Evolutionary conservation across 2,797 vertebrate genomes (phyloP).

Genomic region (Chelon labrosus): DNA sequence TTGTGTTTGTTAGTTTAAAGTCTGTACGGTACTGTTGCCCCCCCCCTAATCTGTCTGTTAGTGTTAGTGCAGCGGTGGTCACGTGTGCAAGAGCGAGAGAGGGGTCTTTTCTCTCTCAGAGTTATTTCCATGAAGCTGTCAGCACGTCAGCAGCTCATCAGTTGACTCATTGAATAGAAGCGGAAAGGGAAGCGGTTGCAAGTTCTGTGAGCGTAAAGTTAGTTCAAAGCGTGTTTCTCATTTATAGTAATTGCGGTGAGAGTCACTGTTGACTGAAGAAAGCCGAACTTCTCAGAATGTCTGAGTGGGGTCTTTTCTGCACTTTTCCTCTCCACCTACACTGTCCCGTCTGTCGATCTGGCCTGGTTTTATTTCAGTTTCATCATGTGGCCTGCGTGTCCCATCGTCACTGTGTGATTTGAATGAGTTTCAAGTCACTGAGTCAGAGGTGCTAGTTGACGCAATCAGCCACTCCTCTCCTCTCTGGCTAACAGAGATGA

Average conservation of each 20-base stretch:
- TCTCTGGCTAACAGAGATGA: constrained; percentile 51
- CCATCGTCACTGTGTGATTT: not conserved
- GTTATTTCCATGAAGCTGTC: constrained; percentile 46
- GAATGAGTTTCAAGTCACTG: constrained; percentile 25
- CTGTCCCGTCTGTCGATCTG: not conserved
- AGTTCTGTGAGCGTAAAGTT: constrained; percentile 51
- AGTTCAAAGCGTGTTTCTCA: constrained; percentile 46
- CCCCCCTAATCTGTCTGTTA: not conserved
- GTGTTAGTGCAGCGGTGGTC: not conserved
- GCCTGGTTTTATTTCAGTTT: constrained; percentile 29
- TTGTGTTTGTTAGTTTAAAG: constrained; percentile 19
- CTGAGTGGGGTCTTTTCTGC: constrained; percentile 18
- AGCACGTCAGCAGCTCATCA: constrained; percentile 30
- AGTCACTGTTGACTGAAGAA: constrained; percentile 14
- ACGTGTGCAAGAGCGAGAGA: not conserved
- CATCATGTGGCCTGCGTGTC: constrained; percentile 6
- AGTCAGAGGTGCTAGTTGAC: constrained; percentile 41
- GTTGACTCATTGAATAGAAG: constrained; percentile 48
- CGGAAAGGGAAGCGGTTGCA: constrained; percentile 70
- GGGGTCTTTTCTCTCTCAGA: not conserved
- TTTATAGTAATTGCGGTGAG: constrained; percentile 70
- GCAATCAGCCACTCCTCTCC: constrained; percentile 43
- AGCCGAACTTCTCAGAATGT: constrained; percentile 58
- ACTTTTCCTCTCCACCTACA: constrained; percentile 30
- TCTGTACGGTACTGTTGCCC: not conserved